phyloP scores from a whole-genome alignment of 2,888 invertebrate genomes.

The Diarsia mendica region DNA sequence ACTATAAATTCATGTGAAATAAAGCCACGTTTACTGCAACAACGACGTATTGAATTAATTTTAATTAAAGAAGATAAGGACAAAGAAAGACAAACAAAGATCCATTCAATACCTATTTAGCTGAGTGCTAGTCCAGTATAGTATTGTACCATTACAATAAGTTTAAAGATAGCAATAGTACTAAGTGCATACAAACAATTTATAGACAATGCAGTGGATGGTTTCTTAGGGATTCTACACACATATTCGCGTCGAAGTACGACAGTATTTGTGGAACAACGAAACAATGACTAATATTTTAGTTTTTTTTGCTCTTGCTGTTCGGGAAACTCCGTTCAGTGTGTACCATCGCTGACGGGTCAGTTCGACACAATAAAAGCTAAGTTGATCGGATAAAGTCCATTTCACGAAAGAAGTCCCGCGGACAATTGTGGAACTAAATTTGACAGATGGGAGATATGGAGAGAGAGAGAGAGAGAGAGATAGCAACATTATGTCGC shows the following conservation, averaged over 20 bases:
- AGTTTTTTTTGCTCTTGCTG: neutral
- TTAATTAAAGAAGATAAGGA: conserved; percentile 37
- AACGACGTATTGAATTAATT: conserved; percentile 15
- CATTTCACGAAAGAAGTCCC: no score
- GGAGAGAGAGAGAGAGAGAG: no score
- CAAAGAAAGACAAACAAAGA: conserved; percentile 42
- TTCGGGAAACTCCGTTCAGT: neutral
- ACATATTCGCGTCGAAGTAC: neutral
- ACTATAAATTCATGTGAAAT: neutral
- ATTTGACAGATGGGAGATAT: no score
- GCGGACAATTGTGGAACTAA: no score
- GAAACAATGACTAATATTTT: neutral
- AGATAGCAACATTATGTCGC: no score
- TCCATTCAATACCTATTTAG: conserved; percentile 46
- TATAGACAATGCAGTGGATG: conserved; percentile 5
- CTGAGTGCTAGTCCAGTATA: conserved; percentile 31
- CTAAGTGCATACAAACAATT: conserved; percentile 42
- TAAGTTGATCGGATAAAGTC: neutral
- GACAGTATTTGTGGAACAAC: neutral
- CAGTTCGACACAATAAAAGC: neutral
- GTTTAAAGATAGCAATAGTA: conserved; percentile 45
- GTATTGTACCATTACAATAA: conserved; percentile 31
- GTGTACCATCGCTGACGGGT: neutral
- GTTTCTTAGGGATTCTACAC: conserved; percentile 1
- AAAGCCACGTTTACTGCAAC: neutral